Evolutionary conservation across 1,140 invertebrate genomes (phyloP).

Genomic region (Lycorma delicatula): DNA sequence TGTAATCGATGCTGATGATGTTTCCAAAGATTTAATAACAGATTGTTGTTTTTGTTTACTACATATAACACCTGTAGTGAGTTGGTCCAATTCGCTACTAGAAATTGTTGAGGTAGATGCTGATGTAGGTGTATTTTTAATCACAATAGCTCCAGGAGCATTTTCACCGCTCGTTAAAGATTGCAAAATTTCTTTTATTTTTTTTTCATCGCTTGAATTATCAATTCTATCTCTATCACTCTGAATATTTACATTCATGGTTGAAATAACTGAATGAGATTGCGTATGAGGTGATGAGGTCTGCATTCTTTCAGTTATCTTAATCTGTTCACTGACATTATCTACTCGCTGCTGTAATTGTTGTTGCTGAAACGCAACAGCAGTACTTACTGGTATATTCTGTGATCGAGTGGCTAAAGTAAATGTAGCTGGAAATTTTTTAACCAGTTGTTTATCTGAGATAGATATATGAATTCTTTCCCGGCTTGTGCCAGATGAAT

Average conservation of each 20-base stretch:
- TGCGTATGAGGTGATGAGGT: background rate
- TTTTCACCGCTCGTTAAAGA: no score
- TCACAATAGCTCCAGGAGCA: background rate
- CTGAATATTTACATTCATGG: background rate
- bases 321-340: background rate
- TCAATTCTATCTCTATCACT: background rate
- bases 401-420: background rate
- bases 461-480: background rate
- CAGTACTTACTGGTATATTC: background rate
- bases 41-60: conserved; percentile 1
- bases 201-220: background rate
- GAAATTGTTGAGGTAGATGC: background rate
- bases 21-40: background rate
- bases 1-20: background rate
- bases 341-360: background rate
- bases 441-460: background rate
- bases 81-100: background rate
- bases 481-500: background rate
- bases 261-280: conserved; percentile 1
- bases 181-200: background rate
- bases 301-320: background rate
- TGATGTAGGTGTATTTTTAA: background rate
- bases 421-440: background rate
- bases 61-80: background rate
- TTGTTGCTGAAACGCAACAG: no score